These are phyloP conservation scores for Prosapia bicincta DNA, from an alignment of 2,888 invertebrate genomes.

Conservation along the genomic window DNA sequence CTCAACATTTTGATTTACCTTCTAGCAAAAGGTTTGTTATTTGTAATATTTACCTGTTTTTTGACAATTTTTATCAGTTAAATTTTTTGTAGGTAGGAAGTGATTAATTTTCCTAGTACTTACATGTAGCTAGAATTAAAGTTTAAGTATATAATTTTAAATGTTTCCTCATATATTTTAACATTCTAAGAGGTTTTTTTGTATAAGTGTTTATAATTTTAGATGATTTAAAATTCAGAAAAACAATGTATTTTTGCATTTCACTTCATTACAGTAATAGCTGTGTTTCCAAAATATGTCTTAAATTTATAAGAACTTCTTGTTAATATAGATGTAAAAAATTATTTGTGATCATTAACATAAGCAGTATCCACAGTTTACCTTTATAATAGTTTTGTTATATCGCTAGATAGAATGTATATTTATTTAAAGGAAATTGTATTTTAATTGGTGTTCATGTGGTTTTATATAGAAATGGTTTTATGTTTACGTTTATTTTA, in stretches of 20 bases:
- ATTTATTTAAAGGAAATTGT: neutral
- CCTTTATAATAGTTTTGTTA: neutral
- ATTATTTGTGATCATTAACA: neutral
- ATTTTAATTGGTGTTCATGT: conserved; percentile 2
- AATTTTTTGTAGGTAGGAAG: neutral
- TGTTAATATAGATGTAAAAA: neutral
- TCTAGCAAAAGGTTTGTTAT: neutral
- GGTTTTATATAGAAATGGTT: neutral
- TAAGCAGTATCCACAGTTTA: neutral
- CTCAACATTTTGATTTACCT: too few species aligned
- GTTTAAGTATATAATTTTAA: neutral
- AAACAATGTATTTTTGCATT: neutral
- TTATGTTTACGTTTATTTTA: neutral
- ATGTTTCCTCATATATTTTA: neutral
- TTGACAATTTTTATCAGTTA: neutral
- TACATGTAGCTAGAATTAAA: neutral
- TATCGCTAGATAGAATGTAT: neutral
- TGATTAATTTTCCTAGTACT: neutral
- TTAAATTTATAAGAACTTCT: neutral
- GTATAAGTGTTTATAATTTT: neutral
- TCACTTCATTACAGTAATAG: neutral
- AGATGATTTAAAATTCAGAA: neutral
- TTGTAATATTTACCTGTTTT: neutral
- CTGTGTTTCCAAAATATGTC: neutral
- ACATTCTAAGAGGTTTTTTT: neutral